Conservation (phyloP, 1,140 invertebrate genomes). For the Cyrtorhinus lividipennis region DNA sequence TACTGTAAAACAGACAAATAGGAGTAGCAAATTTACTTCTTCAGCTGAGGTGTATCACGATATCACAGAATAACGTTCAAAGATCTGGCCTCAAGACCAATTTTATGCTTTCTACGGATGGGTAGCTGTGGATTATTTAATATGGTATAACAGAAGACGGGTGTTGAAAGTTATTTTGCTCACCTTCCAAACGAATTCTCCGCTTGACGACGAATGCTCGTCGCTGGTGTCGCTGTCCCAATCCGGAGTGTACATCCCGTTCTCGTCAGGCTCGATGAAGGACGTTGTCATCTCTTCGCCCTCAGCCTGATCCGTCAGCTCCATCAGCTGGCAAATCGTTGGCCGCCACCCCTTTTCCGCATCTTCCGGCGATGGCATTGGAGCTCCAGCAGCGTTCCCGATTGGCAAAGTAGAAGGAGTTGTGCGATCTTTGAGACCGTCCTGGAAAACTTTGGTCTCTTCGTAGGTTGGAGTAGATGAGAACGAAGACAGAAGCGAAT, state of each 20-base stretch:
- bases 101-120: too few relatives aligned
- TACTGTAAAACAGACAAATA: too few relatives aligned
- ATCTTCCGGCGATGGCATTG: conserved; percentile 27
- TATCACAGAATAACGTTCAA: too few relatives aligned
- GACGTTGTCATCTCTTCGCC: conserved; percentile 27
- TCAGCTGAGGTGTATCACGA: too few relatives aligned
- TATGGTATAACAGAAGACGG: too few relatives aligned
- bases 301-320: conserved; percentile 21
- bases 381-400: conserved; percentile 17
- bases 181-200: conserved; percentile 64
- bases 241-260: conserved; percentile 28
- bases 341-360: conserved; percentile 24
- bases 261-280: conserved; percentile 25
- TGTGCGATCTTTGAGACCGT: conserved; percentile 2
- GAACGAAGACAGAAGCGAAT: conserved; percentile 20
- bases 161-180: conserved; percentile 18
- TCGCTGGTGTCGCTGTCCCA: conserved; percentile 30
- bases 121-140: too few relatives aligned
- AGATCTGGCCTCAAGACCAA: too few relatives aligned
- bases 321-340: conserved; percentile 21
- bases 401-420: not conserved
- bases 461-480: conserved; percentile 22
- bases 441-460: conserved; percentile 6
- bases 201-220: conserved; percentile 43
- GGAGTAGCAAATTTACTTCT: too few relatives aligned